Conservation (phyloP, 1,140 invertebrate genomes). For the Bombyx mandarina region DNA sequence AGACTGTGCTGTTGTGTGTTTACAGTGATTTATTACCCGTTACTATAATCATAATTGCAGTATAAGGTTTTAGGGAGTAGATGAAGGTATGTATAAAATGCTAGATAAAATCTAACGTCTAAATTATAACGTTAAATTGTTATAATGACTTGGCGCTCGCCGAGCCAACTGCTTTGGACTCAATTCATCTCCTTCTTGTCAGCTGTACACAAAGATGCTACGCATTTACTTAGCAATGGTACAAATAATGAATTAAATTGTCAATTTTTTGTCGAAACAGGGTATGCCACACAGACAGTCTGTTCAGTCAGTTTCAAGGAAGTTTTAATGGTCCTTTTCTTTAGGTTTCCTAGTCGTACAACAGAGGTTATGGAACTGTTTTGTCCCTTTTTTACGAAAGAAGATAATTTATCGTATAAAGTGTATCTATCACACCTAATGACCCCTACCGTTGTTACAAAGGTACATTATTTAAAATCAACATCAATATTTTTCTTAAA, state of each 20-base stretch:
- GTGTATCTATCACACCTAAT: conserved; percentile 57
- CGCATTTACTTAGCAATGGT: conserved; percentile 50
- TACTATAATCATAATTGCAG: conserved; percentile 65
- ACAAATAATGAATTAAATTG: conserved; percentile 64
- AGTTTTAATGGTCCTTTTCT: conserved; percentile 39
- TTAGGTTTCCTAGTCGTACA: conserved; percentile 52
- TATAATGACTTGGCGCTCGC: conserved; percentile 52
- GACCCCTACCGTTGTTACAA: conserved; percentile 46
- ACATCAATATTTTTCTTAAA: conserved; percentile 8
- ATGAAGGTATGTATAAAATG: conserved; percentile 59
- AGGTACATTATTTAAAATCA: conserved; percentile 41
- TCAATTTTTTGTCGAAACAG: conserved; percentile 35
- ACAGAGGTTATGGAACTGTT: conserved; percentile 65
- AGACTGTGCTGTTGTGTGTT: conserved; percentile 71
- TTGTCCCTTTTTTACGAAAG: conserved; percentile 54
- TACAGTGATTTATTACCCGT: conserved; percentile 66
- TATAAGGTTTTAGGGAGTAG: conserved; percentile 68
- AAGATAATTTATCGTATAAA: conserved; percentile 54
- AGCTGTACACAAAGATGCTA: conserved; percentile 68
- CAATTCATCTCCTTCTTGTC: conserved; percentile 63
- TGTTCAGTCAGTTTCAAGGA: conserved; percentile 20
- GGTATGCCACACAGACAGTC: not conserved
- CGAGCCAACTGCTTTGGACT: conserved; percentile 42
- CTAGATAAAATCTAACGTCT: conserved; percentile 21
- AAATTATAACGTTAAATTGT: conserved; percentile 14